Conservation (phyloP, 2,797 vertebrate species). For the Acanthornis magna region DNA sequence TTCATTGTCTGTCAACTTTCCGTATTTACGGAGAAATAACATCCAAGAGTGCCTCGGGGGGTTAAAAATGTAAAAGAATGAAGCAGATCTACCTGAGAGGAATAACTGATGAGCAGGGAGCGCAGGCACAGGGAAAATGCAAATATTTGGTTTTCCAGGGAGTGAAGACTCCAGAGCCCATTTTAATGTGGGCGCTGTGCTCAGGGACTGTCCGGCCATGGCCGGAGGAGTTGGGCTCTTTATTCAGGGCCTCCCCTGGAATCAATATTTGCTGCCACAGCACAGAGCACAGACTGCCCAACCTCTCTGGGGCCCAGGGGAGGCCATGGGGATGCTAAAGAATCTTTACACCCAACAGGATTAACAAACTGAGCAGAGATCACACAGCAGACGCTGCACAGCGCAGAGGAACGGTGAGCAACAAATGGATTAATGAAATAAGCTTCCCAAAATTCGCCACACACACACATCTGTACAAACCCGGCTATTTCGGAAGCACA, state of each 20-base stretch:
- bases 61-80: not conserved
- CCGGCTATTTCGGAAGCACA: not conserved
- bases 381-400: not conserved
- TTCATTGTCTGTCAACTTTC: slow-evolving; percentile 29
- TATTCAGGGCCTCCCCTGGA: not conserved
- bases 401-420: not conserved
- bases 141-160: slow-evolving; percentile 34
- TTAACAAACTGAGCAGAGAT: not conserved
- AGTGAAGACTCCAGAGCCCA: not conserved
- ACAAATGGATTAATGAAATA: not conserved
- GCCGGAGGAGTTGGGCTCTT: not conserved
- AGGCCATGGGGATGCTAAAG: not conserved
- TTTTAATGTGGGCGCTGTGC: not conserved
- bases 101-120: slow-evolving; percentile 32
- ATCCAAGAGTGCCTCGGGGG: not conserved
- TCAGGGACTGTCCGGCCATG: not conserved
- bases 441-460: accelerated
- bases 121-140: not conserved
- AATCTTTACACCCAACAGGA: not conserved
- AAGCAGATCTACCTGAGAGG: slow-evolving; percentile 10
- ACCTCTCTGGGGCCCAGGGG: not conserved
- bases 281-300: not conserved
- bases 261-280: not conserved
- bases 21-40: slow-evolving; percentile 1
- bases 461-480: no score